Base-by-base conservation (phyloP, 2,888 invertebrate genomes). In the Branchellion lobata region DNA sequence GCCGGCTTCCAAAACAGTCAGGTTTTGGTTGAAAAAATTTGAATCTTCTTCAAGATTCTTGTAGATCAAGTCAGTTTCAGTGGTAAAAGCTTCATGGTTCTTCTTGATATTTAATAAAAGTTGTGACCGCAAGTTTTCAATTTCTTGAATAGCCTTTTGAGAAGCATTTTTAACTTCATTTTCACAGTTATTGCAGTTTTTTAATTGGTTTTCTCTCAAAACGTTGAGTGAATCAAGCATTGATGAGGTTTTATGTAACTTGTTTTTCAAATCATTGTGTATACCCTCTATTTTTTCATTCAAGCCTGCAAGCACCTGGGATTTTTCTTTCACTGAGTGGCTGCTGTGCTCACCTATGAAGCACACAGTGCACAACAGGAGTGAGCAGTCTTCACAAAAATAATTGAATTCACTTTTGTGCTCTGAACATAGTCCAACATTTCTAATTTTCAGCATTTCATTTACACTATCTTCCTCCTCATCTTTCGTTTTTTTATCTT, bases 291-390 rank as follows among this genome's bases (percentile, higher is more conserved):
- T 21, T 36, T 47, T 31, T 21, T 21, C 33, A 24, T 74, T 36
- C 1, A 79, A 27, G 29, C 40, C 36, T 21, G 40, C 36, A 18
- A 79, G 24, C 21, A 65, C 79, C 27, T 33, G 24, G 24, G 33
- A 29, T 31, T 77, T 57, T 24, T 79, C 71, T 18, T 36, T 29
- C 8, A 78, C 53, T 18, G 36, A 27, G 68, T 82, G 82, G n/a
- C 68, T 29, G 21, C 36, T 53, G 69, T 82, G 82, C 33, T 73
- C 77, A 14, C 71, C 29, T 21, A 82, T 53, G 29, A 82, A 80
- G 33, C 82, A 82, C 47, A 82, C 80, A 24, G 77, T 79, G 57
- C 82, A 82, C 27, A 81, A 34, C n/a, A 76, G 21, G 14, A 33
- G 31, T 2, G 72, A 53, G 77, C 82, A 82, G 5, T 74, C 73